Evolutionary conservation across 2,888 invertebrate species (phyloP).

Genomic region (Cyclophora albipunctata): DNA sequence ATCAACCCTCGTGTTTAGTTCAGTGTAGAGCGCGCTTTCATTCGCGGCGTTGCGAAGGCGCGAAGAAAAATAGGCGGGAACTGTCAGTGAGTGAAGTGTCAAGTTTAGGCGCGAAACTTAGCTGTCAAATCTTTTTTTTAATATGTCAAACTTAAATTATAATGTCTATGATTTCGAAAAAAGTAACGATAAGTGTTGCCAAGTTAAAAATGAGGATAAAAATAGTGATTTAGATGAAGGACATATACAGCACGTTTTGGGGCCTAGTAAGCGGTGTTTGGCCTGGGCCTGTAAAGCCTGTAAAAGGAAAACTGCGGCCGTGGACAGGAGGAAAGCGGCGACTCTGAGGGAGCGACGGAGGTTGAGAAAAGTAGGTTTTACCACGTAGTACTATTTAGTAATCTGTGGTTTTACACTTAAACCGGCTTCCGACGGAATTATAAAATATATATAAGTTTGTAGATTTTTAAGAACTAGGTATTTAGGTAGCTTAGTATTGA

Average conservation of each 20-base stretch:
- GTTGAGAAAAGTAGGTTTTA: conserved; percentile 89
- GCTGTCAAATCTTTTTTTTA: not conserved
- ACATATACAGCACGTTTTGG: conserved; percentile 68
- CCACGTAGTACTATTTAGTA: too few relatives aligned
- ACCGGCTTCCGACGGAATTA: too few relatives aligned
- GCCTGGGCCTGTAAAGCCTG: conserved; percentile 99
- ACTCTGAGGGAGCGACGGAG: conserved; percentile 95
- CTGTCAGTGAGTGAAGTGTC: conserved; percentile 30
- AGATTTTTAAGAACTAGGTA: too few relatives aligned
- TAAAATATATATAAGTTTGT: too few relatives aligned
- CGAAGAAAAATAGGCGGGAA: conserved; percentile 44
- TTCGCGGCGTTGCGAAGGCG: conserved; percentile 53
- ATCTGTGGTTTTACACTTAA: conserved; percentile 23
- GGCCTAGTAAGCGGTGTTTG: conserved; percentile 84
- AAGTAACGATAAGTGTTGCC: conserved; percentile 39
- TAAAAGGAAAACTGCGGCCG: conserved; percentile 95
- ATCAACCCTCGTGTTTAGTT: conserved; percentile 52
- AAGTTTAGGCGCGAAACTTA: conserved; percentile 17
- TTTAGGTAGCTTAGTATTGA: too few relatives aligned
- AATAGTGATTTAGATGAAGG: conserved; percentile 39
- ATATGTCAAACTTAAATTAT: conserved; percentile 40
- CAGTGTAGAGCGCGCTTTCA: conserved; percentile 41
- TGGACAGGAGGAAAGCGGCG: conserved; percentile 97
- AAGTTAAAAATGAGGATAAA: conserved; percentile 51
- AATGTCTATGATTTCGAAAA: conserved; percentile 44